Evolutionary conservation across 2,888 invertebrate species (phyloP), one percentile per base, ranked within the genome.

Genomic region (Argynnis bischoffii): DNA sequence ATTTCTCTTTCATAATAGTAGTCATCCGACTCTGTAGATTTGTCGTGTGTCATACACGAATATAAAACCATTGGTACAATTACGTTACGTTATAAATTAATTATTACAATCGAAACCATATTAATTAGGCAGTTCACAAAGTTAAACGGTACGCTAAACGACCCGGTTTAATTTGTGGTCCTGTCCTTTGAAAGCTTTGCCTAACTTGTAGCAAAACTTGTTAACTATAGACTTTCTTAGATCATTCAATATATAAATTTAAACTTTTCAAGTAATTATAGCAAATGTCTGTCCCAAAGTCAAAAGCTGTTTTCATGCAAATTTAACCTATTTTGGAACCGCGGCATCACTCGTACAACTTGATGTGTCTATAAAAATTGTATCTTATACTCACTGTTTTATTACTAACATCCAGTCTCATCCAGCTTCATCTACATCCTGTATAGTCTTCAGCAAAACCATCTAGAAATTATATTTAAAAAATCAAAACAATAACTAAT

Each of bases 181-280:
- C n/a, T 48, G 48, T 59, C 59, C 59, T 59, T 59, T 31, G 26
- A 59, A 48, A 59, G 59, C 48, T 59, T 48, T 47, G 47, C 26
- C 47, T 48, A 57, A 48, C 48, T 59, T 59, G 26, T 48, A 48
- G 48, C 57, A 48, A 48, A 48, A 59, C 48, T 59, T 59, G 11
- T 57, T 57, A 59, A 59, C 59, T 26, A 6, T 6, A 13, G 16
- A 59, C 48, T 47, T 48, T 59, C 48, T 26, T 13, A 59, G 48
- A 48, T 59, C 26, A 59, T 59, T 59, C 26, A 47, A 59, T 59
- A 59, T n/a, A 59, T 13, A 59, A 41, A 13, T 21, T 2, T 15
- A 48, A 59, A 26, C n/a, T 59, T 5, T 59, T 59, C 3, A 57
- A 53, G 46, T 46, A 46, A 16, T n/a, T 13, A 3, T 26, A 31